Evolutionary conservation across 2,888 invertebrate genomes (phyloP).

Genomic region (Cordilura impudica): DNA sequence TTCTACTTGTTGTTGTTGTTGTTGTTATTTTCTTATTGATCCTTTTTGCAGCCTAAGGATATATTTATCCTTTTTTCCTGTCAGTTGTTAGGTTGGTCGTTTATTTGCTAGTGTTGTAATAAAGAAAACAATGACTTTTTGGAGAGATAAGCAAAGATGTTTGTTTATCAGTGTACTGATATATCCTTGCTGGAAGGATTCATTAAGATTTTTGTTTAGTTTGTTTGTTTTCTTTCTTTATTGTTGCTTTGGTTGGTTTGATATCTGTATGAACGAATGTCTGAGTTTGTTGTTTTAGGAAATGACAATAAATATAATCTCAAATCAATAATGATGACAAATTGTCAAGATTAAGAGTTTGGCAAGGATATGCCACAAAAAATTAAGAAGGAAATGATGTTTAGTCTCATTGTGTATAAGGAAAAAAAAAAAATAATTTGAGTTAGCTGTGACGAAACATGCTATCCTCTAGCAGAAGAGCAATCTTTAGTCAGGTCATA

Average conservation of each 20-base stretch:
- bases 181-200: slow-evolving; percentile 54
- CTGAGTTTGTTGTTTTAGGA: slow-evolving; percentile 47
- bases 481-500: too few relatives aligned
- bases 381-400: slow-evolving; percentile 24
- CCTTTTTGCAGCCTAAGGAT: slow-evolving; percentile 50
- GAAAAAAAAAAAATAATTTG: too few relatives aligned
- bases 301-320: slow-evolving; percentile 57
- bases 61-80: slow-evolving; percentile 12
- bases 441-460: too few relatives aligned
- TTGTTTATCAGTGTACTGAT: slow-evolving; percentile 51
- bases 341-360: slow-evolving; percentile 53
- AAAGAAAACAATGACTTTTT: slow-evolving; percentile 45
- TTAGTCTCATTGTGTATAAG: too few relatives aligned
- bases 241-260: slow-evolving; percentile 11
- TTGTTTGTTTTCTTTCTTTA: background rate
- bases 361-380: slow-evolving; percentile 8
- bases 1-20: slow-evolving; percentile 25
- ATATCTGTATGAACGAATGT: background rate
- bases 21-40: slow-evolving; percentile 19
- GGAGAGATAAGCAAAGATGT: slow-evolving; percentile 31
- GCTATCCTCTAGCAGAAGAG: too few relatives aligned
- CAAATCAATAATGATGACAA: slow-evolving; percentile 62
- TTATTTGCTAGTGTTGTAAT: slow-evolving; percentile 11
- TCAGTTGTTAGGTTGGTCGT: background rate
- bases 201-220: slow-evolving; percentile 49